phyloP scores from a whole-genome alignment of 2,888 invertebrate species.

The Caenorhabditis sp. region DNA sequence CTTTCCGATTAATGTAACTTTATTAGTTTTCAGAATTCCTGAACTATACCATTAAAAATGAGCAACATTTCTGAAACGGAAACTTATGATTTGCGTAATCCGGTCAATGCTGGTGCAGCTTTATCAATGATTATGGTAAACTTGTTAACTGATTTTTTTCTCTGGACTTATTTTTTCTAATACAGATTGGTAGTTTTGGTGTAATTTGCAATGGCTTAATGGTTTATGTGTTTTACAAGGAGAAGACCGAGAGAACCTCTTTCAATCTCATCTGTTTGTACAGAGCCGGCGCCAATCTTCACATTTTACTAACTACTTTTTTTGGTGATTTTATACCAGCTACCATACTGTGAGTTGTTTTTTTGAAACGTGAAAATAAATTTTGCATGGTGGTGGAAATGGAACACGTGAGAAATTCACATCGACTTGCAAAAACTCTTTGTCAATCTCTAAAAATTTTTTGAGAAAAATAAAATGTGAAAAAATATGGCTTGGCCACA shows the following conservation, averaged over 20 bases:
- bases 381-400: no score
- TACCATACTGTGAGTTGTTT: constrained; percentile 15
- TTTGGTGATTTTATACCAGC: constrained; percentile 18
- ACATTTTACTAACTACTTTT: constrained; percentile 20
- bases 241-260: constrained; percentile 18
- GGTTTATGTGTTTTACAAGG: constrained; percentile 15
- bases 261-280: constrained; percentile 32
- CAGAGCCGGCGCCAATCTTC: constrained; percentile 17
- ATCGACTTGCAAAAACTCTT: no score
- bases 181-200: constrained; percentile 26
- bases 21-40: no score
- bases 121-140: background rate
- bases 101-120: background rate
- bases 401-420: no score
- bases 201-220: constrained; percentile 17
- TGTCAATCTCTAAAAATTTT: constrained; percentile 11
- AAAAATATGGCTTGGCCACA: no score
- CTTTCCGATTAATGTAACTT: no score
- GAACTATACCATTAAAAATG: no score
- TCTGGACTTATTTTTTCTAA: background rate
- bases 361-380: no score
- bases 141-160: no score
- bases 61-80: no score
- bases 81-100: background rate
- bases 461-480: background rate